Evolutionary conservation across 1,140 invertebrate species (phyloP), one percentile per base, ranked within the genome.

Genomic region (Meloidogyne hapla): DNA sequence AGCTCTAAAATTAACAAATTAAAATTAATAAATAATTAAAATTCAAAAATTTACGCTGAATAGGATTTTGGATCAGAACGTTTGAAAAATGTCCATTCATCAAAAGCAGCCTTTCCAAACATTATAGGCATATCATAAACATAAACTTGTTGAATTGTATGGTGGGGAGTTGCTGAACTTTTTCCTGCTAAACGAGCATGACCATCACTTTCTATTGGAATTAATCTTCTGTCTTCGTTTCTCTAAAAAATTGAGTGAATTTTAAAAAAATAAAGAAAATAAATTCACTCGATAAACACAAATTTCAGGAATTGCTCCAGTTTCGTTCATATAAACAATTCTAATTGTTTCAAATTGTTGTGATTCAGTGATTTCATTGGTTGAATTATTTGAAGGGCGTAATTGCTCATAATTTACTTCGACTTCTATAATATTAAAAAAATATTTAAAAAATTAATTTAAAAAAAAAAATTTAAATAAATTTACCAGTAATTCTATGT

Each of bases 71-170:
- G 65, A 67, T 91, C 89, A 56, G 92, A 91, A 28, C 92, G 91
- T n/a, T 91, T 90, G 80, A 91, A 92, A 78, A 93, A 92, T 63
- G 91, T 90, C 94, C 94, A 96, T 10, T 91, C 88, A 72, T 92
- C 91, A 83, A 94, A 93, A 0, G 93, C 76, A 79, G 89, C 90
- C 88, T 98, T 94, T 67, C 92, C 89, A 89, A 99, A 98, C 93
- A 99, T 96, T 83, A 97, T 94, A 4, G 95, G 95, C 86, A 91
- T 92, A 87, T 99, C 97, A 88, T 99, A 99, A 0, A 99, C 88
- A 86, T 96, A 96, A 89, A 98, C 95, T 33, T 78, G 76, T n/a
- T 63, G 66, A 66, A 83, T 83, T 33, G 64, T 56, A n/a, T 28
- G 64, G 67, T 83, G 82, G 9, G 66, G 77, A 21, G 74, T 72